phyloP scores from a whole-genome alignment of 2,113 vertebrate species.

The Sitta europaea region DNA sequence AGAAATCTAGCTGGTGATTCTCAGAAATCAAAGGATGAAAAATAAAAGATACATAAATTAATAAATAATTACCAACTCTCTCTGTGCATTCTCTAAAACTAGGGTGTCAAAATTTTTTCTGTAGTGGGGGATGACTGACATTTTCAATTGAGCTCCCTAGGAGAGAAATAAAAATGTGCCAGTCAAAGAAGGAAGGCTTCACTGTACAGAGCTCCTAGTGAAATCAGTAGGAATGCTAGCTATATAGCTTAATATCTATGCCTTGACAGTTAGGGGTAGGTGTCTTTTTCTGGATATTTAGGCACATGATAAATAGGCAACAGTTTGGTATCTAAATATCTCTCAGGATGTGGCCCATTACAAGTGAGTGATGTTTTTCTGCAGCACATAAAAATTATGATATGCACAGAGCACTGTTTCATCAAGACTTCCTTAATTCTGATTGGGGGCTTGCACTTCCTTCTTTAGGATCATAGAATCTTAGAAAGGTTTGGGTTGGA shows the following conservation, averaged over 20 bases:
- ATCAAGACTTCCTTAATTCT: not conserved
- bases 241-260: not conserved
- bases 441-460: not conserved
- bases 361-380: not conserved
- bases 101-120: not conserved
- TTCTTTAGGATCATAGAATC: not conserved
- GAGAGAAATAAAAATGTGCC: not conserved
- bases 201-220: not conserved
- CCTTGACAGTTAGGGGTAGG: not conserved
- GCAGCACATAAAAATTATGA: not conserved
- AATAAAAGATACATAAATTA: conserved; percentile 50
- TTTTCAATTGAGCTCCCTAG: not conserved
- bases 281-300: not conserved
- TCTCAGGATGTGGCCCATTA: not conserved
- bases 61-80: conserved; percentile 40
- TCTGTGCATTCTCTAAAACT: not conserved
- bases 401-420: not conserved
- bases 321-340: not conserved
- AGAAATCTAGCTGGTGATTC: conserved; percentile 31
- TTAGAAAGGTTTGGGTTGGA: not conserved
- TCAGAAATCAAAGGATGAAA: conserved; percentile 51
- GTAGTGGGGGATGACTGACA: not conserved
- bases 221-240: not conserved
- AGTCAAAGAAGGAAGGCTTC: not conserved
- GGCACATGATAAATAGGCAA: not conserved